Percentiles rank a stretch among this genome's conserved stretches.
These are phyloP conservation scores for Pongo abelii DNA, from an alignment of 2,113 vertebrate species.

Conservation along the genomic window DNA sequence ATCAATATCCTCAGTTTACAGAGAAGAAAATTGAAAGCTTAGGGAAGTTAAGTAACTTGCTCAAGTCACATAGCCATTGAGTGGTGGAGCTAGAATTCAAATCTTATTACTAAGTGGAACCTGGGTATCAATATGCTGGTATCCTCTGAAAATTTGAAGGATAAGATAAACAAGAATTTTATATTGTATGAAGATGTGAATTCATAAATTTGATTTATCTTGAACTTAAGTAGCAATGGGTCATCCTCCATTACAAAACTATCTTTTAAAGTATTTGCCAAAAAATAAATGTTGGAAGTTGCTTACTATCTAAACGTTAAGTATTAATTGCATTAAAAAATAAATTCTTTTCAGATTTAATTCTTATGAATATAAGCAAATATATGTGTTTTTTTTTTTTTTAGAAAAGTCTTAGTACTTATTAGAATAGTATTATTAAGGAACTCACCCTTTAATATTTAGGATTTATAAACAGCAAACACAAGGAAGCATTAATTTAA, in stretches of 20 bases:
- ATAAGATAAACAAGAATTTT: conserved; percentile 1
- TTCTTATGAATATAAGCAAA: conserved; percentile 44
- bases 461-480: conserved; percentile 24
- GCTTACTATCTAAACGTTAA: conserved; percentile 7
- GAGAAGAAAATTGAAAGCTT: conserved; percentile 34
- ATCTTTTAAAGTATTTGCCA: conserved; percentile 31
- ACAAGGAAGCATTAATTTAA: not conserved
- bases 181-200: not conserved
- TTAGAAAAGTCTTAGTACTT: conserved; percentile 37
- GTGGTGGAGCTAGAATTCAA: not conserved
- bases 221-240: not conserved
- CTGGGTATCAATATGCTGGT: not conserved
- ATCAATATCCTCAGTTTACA: conserved; percentile 28
- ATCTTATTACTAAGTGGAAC: not conserved
- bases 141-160: conserved; percentile 15
- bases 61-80: not conserved
- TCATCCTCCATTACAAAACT: conserved; percentile 12
- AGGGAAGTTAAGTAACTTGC: not conserved
- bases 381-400: not conserved
- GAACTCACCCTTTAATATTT: conserved; percentile 26
- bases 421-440: conserved; percentile 5
- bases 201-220: conserved; percentile 15
- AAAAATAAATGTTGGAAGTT: conserved; percentile 15
- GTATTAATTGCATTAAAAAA: conserved; percentile 48
- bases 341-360: conserved; percentile 29